Base-by-base conservation (phyloP, 2,113 vertebrate genomes). In the Mormyrus lacerda region DNA sequence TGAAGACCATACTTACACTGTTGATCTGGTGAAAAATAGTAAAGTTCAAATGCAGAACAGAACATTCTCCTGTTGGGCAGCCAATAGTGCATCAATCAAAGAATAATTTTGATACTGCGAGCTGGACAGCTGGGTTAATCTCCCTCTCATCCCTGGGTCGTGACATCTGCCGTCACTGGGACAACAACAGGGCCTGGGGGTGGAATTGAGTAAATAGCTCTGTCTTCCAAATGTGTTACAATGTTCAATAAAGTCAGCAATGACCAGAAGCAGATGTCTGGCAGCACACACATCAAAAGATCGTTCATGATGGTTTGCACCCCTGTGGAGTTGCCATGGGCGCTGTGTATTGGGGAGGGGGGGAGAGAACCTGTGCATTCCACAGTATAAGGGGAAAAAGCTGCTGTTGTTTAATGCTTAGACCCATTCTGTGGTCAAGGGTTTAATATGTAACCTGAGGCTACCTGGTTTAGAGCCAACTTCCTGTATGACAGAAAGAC, bases 171-270 rank as follows among this genome's bases (percentile, higher is more conserved):
- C 8, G 2, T 27, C 9, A 65, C 9, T 9, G 0, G n/a, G 24
- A 65, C 69, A 76, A 13, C 69, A 31, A 8, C 15, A 5, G 13
- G 31, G 31, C 31, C 0, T 6, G 69, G 69, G 69, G 31, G 31
- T 5, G 31, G 31, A 76, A 76, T 7, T 76, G 31, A 39, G 31
- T 24, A 35, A 76, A 76, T 39, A 35, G 69, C 69, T 13, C 69
- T 76, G 31, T 35, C 69, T 76, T 76, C 69, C 69, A 76, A 76
- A 39, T 76, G 69, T 76, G 69, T 76, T 76, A 76, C 69, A 76
- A 35, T 76, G 69, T 31, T 76, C 27, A 35, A 39, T 76, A 76
- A 76, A 76, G 69, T 76, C 69, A 39, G 31, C 69, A 76, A 31
- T 35, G 69, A 76, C 69, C 69, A 76, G 69, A 76, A 76, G 69